Percentiles rank a stretch among this genome's conserved stretches.
These are phyloP conservation scores for Bufo bufo DNA, from an alignment of 2,113 vertebrate species.

Conservation along the genomic window DNA sequence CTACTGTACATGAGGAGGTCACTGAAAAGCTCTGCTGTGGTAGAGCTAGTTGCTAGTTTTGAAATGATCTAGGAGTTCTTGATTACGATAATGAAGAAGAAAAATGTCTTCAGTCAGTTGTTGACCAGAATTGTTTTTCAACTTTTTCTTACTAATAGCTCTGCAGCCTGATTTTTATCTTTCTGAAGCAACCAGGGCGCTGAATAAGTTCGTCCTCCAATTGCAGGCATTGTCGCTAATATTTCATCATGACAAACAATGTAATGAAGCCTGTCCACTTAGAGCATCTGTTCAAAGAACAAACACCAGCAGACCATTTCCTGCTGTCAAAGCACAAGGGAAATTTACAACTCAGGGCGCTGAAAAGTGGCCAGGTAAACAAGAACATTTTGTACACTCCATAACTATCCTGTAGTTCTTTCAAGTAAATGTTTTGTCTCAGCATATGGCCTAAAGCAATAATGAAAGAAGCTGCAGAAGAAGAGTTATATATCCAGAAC, in stretches of 20 bases:
- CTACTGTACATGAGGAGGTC: neutral
- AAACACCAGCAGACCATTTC: constrained; percentile 43
- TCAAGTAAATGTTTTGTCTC: constrained; percentile 41
- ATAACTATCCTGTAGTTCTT: constrained; percentile 29
- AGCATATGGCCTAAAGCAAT: constrained; percentile 26
- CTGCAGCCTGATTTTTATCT: constrained; percentile 28
- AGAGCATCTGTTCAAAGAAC: constrained; percentile 20
- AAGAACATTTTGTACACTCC: constrained; percentile 25
- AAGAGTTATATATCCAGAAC: neutral
- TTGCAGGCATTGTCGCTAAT: neutral
- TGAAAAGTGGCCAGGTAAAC: constrained; percentile 53
- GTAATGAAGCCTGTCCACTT: constrained; percentile 52
- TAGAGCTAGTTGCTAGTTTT: neutral
- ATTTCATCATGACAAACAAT: constrained; percentile 55
- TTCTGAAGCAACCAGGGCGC: constrained; percentile 16
- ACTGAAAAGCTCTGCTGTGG: neutral
- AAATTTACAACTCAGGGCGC: constrained; percentile 4
- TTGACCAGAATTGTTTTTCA: constrained; percentile 1
- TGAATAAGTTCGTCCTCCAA: constrained; percentile 17
- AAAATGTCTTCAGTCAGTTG: neutral
- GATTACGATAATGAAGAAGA: neutral
- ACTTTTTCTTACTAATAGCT: constrained; percentile 25
- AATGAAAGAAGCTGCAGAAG: neutral
- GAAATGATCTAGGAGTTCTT: neutral
- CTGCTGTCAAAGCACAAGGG: constrained; percentile 35